These are phyloP conservation scores for Thymelicus acteon DNA, from an alignment of 2,888 invertebrate species.

Conservation along the genomic window DNA sequence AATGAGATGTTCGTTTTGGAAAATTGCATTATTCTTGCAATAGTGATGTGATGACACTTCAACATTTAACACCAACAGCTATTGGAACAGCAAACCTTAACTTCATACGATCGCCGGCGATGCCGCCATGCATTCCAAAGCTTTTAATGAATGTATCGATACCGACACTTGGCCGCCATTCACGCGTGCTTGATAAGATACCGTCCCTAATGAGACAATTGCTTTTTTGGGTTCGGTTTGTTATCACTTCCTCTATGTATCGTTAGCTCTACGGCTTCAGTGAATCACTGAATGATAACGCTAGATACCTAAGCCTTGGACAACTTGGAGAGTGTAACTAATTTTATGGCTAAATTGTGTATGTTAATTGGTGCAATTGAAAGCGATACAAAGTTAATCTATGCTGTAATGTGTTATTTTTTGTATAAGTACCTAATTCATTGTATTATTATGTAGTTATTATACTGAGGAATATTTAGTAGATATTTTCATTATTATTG, in stretches of 20 bases:
- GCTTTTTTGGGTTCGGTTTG: slow-evolving; percentile 65
- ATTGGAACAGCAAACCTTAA: not conserved
- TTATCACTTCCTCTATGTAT: slow-evolving; percentile 72
- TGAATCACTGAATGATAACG: slow-evolving; percentile 31
- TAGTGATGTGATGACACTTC: not conserved
- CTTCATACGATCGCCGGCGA: slow-evolving; percentile 24
- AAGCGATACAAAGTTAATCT: slow-evolving; percentile 18
- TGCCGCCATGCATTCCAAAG: slow-evolving; percentile 39
- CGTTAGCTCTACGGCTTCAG: slow-evolving; percentile 29
- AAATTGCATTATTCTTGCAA: not conserved
- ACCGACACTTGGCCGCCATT: slow-evolving; percentile 25
- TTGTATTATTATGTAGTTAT: not conserved
- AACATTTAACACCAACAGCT: too few species aligned
- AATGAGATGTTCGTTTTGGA: too few species aligned
- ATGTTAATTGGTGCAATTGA: slow-evolving; percentile 23
- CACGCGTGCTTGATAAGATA: slow-evolving; percentile 37
- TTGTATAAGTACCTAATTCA: too few species aligned
- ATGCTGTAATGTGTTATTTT: slow-evolving; percentile 10
- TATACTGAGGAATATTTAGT: too few species aligned
- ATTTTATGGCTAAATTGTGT: slow-evolving; percentile 33
- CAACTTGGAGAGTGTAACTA: slow-evolving; percentile 17
- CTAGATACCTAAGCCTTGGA: slow-evolving; percentile 15
- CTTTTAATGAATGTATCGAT: slow-evolving; percentile 45
- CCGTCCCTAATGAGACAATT: slow-evolving; percentile 61
- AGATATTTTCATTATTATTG: too few species aligned